These are phyloP conservation scores for Apodemia hepburni DNA, from an alignment of 2,888 invertebrate species.

Conservation along the genomic window DNA sequence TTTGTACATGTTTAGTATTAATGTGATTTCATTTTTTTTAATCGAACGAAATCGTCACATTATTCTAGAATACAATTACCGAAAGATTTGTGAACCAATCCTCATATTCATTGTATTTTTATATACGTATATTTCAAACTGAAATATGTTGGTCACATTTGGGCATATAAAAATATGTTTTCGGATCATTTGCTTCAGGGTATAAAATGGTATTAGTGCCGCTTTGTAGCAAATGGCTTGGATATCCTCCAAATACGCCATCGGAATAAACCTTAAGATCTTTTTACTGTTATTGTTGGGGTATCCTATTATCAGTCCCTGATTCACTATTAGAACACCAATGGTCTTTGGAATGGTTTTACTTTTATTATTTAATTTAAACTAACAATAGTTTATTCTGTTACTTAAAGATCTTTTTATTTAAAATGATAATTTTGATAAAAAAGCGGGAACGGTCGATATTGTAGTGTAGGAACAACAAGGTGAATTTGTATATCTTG, in stretches of 20 bases:
- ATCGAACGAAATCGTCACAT: too few relatives aligned
- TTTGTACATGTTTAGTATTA: too few relatives aligned
- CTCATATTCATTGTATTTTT: too few relatives aligned
- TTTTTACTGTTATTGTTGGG: slow-evolving; percentile 57
- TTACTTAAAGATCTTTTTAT: too few relatives aligned
- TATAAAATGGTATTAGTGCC: slow-evolving; percentile 61
- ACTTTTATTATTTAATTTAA: neutral
- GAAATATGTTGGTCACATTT: neutral
- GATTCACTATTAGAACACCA: slow-evolving; percentile 18
- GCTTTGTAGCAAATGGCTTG: slow-evolving; percentile 68
- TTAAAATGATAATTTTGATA: too few relatives aligned
- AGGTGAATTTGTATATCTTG: too few relatives aligned
- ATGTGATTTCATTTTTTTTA: too few relatives aligned
- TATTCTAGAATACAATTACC: too few relatives aligned
- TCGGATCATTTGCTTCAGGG: slow-evolving; percentile 66
- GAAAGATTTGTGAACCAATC: too few relatives aligned
- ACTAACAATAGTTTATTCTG: neutral
- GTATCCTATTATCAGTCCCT: slow-evolving; percentile 36
- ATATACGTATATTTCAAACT: neutral
- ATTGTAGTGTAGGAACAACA: too few relatives aligned
- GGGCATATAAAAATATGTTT: slow-evolving; percentile 46
- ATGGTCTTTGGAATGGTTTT: neutral
- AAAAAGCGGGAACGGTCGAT: too few relatives aligned
- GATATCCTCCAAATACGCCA: slow-evolving; percentile 68
- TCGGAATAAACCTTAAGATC: slow-evolving; percentile 63